Evolutionary conservation across 2,113 vertebrate species (phyloP).

Genomic region (Tupaia chinensis): DNA sequence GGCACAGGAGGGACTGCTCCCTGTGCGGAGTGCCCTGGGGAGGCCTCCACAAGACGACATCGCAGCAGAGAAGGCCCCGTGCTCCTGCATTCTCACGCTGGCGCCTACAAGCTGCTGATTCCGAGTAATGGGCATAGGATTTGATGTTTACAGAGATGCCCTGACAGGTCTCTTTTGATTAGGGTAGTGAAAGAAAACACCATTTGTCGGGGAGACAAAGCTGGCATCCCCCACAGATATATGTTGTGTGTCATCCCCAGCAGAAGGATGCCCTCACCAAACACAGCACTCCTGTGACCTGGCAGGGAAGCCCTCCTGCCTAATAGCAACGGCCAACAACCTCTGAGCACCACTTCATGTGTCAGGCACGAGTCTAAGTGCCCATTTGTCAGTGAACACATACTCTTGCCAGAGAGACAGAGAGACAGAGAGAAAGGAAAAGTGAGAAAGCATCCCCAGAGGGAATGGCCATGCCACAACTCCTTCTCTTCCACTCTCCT

Average conservation of each 20-base stretch:
- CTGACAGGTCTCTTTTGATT: not conserved
- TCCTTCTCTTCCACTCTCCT: no score
- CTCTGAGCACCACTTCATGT: not conserved
- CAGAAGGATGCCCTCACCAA: not conserved
- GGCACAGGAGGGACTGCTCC: not conserved
- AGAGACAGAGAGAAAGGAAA: no score
- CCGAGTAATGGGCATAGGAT: not conserved
- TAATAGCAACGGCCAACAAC: not conserved
- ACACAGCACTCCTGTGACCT: not conserved
- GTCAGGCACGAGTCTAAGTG: not conserved
- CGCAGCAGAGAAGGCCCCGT: not conserved
- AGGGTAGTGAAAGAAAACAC: not conserved
- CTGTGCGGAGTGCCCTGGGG: not conserved
- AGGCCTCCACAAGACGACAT: not conserved
- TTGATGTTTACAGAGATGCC: not conserved
- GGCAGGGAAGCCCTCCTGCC: not conserved
- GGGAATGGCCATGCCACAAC: no score
- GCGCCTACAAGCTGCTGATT: not conserved
- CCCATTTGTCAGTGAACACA: no score
- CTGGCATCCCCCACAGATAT: not conserved
- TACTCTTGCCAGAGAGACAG: no score
- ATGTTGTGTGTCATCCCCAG: not conserved
- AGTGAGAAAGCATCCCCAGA: no score
- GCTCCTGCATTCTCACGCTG: not conserved
- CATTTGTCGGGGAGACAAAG: constrained; percentile 12